Evolutionary conservation across 1,140 invertebrate species (phyloP), one percentile per base, ranked within the genome.

Genomic region (Bicyclus anynana): DNA sequence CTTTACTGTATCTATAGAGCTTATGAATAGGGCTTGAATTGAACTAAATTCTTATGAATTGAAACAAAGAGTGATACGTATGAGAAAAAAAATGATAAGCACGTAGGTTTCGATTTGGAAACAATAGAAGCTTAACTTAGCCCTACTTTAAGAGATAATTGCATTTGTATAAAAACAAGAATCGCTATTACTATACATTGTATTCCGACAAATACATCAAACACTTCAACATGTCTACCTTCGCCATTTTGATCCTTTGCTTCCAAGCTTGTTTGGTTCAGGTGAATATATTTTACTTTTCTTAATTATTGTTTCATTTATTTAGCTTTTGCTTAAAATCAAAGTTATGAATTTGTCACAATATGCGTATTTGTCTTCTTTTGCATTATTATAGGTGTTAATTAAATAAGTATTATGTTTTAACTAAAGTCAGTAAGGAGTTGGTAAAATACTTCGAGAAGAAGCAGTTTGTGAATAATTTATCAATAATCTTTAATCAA

Each of bases 181-280:
- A 40, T 7, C 13, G 5, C 0, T 17, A 16, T 17, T 9, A 9
- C 3, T 16, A 16, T 7, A 16, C 13, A 40, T 40, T 40, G 37
- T 17, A 17, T 40, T 40, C 37, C 12, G 13, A 16, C 13, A 16
- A 40, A 16, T 17, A 40, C 37, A 40, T 6, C 10, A 33, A 35
- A 40, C 5, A 40, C 37, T 17, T 7, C 38, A 44, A 44, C 13
- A 53, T 53, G 51, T 27, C 37, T 5, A 12, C 37, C 9, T 42
- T 27, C 51, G 29, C 46, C 13, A 13, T 72, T 14, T 47, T 77
- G 12, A 17, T 67, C 13, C 23, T 73, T 13, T 72, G 65, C 40
- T 62, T 65, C 48, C 64, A 68, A 17, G 62, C 62, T 33, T 62
- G 73, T 16, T 52, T 73, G 23, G 27, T 67, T 13, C 68, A 77